Evolutionary conservation across 2,888 invertebrate species (phyloP).

Genomic region (Agonopterix subpropinquella): DNA sequence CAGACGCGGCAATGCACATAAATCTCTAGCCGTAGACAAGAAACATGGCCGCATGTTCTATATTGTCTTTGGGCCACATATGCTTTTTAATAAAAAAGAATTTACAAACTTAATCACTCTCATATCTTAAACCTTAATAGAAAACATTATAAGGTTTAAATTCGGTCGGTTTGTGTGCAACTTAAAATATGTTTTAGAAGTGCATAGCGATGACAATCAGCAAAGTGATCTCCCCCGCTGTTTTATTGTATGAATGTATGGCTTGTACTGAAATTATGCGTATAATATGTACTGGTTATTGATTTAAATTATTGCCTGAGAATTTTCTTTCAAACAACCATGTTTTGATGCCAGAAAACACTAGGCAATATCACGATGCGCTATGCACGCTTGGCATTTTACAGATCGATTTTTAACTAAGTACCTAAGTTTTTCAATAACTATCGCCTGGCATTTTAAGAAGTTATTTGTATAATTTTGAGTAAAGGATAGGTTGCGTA

Average conservation of each 20-base stretch:
- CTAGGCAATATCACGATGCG: no score
- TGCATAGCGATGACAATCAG: slow-evolving; percentile 47
- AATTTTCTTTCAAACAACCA: no score
- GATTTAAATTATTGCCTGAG: no score
- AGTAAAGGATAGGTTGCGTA: no score
- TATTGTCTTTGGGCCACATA: slow-evolving; percentile 57
- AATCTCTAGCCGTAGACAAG: slow-evolving; percentile 61
- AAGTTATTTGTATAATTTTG: no score
- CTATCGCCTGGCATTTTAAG: no score
- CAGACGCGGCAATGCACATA: slow-evolving; percentile 44
- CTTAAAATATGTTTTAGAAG: slow-evolving; percentile 30
- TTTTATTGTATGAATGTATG: slow-evolving; percentile 41
- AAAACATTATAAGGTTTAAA: background rate
- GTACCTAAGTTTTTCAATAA: no score
- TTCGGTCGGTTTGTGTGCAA: slow-evolving; percentile 11
- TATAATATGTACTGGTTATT: slow-evolving; percentile 5
- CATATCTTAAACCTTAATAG: no score
- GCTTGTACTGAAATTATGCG: slow-evolving; percentile 21
- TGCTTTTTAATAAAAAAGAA: slow-evolving; percentile 20
- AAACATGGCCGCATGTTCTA: slow-evolving; percentile 59
- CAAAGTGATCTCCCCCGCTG: slow-evolving; percentile 38
- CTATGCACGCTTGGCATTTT: no score
- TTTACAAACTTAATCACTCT: slow-evolving; percentile 5
- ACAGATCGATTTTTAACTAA: no score
- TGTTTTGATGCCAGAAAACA: no score